Conservation (phyloP, 2,888 invertebrate genomes). For the Emmelina monodactyla region DNA sequence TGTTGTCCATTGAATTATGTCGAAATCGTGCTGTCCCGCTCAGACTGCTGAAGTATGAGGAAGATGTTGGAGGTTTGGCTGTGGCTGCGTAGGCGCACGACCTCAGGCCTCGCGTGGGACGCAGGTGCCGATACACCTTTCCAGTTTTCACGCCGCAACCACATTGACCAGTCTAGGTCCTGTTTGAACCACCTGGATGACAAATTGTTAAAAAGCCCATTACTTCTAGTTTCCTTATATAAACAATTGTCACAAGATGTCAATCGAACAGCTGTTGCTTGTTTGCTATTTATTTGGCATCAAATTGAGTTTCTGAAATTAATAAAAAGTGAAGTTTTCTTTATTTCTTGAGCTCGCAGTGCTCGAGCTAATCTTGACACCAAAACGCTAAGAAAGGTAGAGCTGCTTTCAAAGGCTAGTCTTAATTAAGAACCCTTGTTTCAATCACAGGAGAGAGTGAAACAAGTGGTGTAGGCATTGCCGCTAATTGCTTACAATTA, state of each 20-base stretch:
- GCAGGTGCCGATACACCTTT: conserved; percentile 60
- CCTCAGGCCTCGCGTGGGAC: conserved; percentile 47
- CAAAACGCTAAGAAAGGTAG: no score
- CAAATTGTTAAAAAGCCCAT: no score
- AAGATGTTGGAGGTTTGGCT: background rate
- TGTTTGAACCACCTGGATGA: background rate
- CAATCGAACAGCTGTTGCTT: no score
- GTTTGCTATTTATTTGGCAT: no score
- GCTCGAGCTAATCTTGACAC: no score
- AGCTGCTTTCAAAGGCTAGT: conserved; percentile 1
- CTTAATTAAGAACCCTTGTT: conserved; percentile 17
- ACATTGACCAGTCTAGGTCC: conserved; percentile 19
- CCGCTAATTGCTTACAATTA: conserved; percentile 53
- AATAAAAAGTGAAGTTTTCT: no score
- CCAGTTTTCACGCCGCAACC: conserved; percentile 39
- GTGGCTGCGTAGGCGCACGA: conserved; percentile 27
- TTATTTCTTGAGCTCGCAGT: no score
- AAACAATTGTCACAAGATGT: no score
- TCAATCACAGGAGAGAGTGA: conserved; percentile 34
- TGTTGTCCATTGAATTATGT: no score
- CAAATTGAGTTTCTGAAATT: no score
- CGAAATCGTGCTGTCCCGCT: background rate
- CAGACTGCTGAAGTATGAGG: background rate
- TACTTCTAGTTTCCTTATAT: no score
- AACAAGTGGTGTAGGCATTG: conserved; percentile 35